Percentiles rank a stretch among this genome's conserved stretches.
Evolutionary conservation across 2,113 vertebrate genomes (phyloP).

Genomic region (Leucopsar rothschildi): DNA sequence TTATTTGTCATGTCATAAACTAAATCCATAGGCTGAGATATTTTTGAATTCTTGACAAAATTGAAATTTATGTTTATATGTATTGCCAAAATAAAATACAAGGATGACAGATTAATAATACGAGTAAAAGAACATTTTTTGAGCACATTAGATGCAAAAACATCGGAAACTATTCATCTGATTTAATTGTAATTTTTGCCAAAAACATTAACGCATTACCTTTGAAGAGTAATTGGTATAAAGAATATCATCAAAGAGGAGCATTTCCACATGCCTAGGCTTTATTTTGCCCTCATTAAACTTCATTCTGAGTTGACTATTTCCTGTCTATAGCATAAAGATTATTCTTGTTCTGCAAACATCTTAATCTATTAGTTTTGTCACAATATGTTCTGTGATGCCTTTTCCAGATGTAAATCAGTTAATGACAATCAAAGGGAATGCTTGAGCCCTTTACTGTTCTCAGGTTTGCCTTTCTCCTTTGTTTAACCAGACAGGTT

Average conservation of each 20-base stretch:
- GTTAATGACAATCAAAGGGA: constrained; percentile 70
- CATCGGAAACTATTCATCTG: constrained; percentile 69
- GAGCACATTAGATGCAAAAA: constrained; percentile 65
- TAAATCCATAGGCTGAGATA: constrained; percentile 40
- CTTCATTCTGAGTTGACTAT: constrained; percentile 43
- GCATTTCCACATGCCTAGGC: constrained; percentile 73
- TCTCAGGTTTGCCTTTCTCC: constrained; percentile 37
- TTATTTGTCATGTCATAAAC: constrained; percentile 44
- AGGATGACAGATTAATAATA: constrained; percentile 53
- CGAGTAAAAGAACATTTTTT: constrained; percentile 49
- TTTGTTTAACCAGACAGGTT: constrained; percentile 42
- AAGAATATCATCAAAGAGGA: constrained; percentile 75
- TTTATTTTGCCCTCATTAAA: constrained; percentile 72
- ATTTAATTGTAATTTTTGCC: constrained; percentile 75
- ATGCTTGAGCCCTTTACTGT: constrained; percentile 68
- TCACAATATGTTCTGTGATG: constrained; percentile 77
- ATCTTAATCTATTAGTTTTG: constrained; percentile 70
- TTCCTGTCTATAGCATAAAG: neutral
- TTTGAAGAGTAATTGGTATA: constrained; percentile 78
- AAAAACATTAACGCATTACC: constrained; percentile 71
- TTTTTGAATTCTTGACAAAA: constrained; percentile 62
- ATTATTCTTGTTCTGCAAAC: constrained; percentile 44
- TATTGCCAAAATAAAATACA: constrained; percentile 59
- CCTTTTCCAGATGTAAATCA: constrained; percentile 79
- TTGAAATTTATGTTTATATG: constrained; percentile 60